These are phyloP conservation scores for Plusia festucae DNA, from an alignment of 2,888 invertebrate species.

Conservation along the genomic window DNA sequence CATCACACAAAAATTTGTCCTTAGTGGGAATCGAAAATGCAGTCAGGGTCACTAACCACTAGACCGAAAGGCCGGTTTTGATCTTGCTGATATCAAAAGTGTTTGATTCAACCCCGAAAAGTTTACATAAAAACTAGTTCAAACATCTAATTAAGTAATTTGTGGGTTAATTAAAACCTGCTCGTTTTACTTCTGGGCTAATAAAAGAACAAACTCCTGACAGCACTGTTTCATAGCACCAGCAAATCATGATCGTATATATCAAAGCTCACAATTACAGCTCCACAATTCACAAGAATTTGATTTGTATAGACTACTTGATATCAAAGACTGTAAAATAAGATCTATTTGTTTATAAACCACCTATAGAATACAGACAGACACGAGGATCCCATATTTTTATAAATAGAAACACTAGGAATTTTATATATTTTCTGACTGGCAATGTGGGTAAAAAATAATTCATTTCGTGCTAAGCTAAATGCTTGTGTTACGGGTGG, in stretches of 20 bases:
- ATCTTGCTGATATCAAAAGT: no score
- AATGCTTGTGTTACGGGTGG: no score
- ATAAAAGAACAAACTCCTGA: slow-evolving; percentile 16
- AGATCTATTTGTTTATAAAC: neutral
- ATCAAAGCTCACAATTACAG: slow-evolving; percentile 29
- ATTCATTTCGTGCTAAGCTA: no score
- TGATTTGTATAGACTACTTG: neutral
- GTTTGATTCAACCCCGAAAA: neutral
- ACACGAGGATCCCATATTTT: no score
- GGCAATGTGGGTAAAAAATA: no score
- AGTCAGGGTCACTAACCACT: no score
- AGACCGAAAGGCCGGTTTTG: no score
- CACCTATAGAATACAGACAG: no score
- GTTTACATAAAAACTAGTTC: neutral
- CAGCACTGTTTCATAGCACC: neutral
- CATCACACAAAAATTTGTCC: no score
- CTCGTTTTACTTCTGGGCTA: neutral
- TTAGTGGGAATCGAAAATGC: no score
- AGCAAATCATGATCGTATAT: neutral
- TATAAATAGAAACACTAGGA: no score
- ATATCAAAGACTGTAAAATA: slow-evolving; percentile 1
- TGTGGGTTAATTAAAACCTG: neutral
- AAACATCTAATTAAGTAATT: neutral
- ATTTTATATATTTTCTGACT: no score
- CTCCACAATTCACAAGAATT: slow-evolving; percentile 2